Evolutionary conservation across 2,113 vertebrate genomes (phyloP).

Genomic region (Centropus unirufus): DNA sequence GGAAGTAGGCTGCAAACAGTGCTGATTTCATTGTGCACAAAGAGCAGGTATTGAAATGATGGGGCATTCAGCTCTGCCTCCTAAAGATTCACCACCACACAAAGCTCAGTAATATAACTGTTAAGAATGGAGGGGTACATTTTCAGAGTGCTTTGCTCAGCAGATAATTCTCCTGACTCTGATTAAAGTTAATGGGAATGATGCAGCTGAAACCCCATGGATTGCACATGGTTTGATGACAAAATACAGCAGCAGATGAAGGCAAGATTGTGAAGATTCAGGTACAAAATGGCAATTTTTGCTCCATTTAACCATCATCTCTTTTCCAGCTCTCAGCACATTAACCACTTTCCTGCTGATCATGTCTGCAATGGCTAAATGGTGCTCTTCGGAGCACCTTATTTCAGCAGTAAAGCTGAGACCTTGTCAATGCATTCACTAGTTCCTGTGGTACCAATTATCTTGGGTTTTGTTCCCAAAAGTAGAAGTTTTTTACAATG

Average conservation of each 20-base stretch:
- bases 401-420: neutral
- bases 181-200: constrained; percentile 70
- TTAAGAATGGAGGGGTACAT: constrained; percentile 18
- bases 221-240: constrained; percentile 56
- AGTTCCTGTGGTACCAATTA: neutral
- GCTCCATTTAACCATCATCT: constrained; percentile 54
- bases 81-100: constrained; percentile 51
- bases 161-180: constrained; percentile 62
- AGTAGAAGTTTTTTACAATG: neutral
- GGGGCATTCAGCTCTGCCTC: constrained; percentile 48
- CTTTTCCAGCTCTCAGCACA: constrained; percentile 57
- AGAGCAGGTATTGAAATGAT: constrained; percentile 56
- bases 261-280: constrained; percentile 48
- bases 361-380: neutral
- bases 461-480: neutral
- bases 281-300: constrained; percentile 71
- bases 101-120: constrained; percentile 44
- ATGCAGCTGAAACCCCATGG: constrained; percentile 56
- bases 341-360: constrained; percentile 66
- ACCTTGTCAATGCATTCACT: neutral
- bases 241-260: constrained; percentile 60
- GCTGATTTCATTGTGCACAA: constrained; percentile 38
- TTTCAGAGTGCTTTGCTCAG: constrained; percentile 57
- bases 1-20: constrained; percentile 49
- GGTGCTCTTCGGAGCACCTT: neutral